Percentiles rank a stretch among this genome's conserved stretches.
Conservation (phyloP, 2,888 invertebrate species). For the Standfussiana lucernea region DNA sequence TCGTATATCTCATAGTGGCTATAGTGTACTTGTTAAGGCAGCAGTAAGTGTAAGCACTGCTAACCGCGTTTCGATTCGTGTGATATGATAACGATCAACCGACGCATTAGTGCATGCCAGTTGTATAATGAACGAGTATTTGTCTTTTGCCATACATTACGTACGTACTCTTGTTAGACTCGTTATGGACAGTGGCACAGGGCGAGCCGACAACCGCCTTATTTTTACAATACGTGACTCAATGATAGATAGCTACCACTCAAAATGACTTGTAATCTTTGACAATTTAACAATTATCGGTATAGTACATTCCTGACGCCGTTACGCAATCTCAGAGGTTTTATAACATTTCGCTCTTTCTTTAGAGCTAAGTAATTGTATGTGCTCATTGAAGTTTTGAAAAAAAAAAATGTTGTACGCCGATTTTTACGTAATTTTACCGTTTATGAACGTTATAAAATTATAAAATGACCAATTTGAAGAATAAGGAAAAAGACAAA, state of each 20-base stretch:
- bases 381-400: constrained; percentile 42
- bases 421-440: constrained; percentile 58
- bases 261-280: constrained; percentile 56
- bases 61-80: constrained; percentile 65
- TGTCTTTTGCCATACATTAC: constrained; percentile 55
- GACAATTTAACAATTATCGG: constrained; percentile 59
- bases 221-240: constrained; percentile 47
- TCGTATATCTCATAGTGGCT: constrained; percentile 4
- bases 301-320: constrained; percentile 40
- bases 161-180: constrained; percentile 52
- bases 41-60: constrained; percentile 21
- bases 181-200: constrained; percentile 43
- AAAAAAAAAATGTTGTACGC: constrained; percentile 31
- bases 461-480: constrained; percentile 49
- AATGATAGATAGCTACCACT: constrained; percentile 47
- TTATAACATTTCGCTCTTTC: constrained; percentile 54
- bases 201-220: constrained; percentile 36
- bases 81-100: constrained; percentile 68
- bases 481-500: constrained; percentile 53
- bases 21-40: constrained; percentile 8
- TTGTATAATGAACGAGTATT: constrained; percentile 71
- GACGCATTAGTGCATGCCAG: constrained; percentile 70
- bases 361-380: constrained; percentile 46
- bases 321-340: constrained; percentile 49
- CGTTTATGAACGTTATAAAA: constrained; percentile 43